Evolutionary conservation across 1,140 invertebrate genomes (phyloP).

Genomic region (Dryas iulia): DNA sequence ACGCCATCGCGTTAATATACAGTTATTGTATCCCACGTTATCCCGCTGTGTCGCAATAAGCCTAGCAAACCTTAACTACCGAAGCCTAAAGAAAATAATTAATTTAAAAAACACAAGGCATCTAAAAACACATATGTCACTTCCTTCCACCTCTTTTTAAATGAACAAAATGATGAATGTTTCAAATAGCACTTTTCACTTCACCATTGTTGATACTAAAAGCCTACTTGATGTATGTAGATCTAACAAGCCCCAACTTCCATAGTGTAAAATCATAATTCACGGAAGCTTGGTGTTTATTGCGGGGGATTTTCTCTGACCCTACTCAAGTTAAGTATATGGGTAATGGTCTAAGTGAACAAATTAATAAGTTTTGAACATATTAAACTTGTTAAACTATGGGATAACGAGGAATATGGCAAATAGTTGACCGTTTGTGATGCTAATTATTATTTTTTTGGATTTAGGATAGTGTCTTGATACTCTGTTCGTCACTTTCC

Average conservation of each 20-base stretch:
- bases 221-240: not conserved
- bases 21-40: too few relatives aligned
- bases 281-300: slow-evolving; percentile 20
- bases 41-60: too few relatives aligned
- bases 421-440: not conserved
- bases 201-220: not conserved
- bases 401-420: not conserved
- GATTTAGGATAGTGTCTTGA: too few relatives aligned
- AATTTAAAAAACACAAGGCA: too few relatives aligned
- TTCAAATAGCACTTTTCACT: not conserved
- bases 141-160: too few relatives aligned
- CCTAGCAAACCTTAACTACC: too few relatives aligned
- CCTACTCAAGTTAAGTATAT: slow-evolving; percentile 19
- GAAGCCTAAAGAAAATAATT: too few relatives aligned
- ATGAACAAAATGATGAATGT: too few relatives aligned
- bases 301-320: slow-evolving; percentile 15
- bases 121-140: too few relatives aligned
- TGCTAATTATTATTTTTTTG: too few relatives aligned
- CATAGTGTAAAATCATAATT: slow-evolving; percentile 18
- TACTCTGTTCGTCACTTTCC: too few relatives aligned
- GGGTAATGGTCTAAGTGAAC: slow-evolving; percentile 8
- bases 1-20: too few relatives aligned
- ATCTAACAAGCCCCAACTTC: not conserved
- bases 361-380: not conserved
- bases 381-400: not conserved